Conservation (phyloP, 2,113 vertebrate genomes). For the Heloderma charlesbogerti region DNA sequence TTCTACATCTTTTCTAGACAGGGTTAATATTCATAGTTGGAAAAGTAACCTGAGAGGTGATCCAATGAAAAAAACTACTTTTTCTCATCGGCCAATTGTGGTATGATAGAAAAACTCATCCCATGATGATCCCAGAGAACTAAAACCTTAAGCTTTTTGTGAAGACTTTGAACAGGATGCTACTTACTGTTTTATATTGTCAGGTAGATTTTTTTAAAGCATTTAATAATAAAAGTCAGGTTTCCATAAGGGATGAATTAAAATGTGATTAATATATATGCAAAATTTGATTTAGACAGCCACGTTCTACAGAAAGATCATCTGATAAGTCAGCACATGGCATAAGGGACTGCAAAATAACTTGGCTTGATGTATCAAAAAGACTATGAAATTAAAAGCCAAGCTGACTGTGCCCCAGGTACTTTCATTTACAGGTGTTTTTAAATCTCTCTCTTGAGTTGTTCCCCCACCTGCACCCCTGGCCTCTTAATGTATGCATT, state of each 20-base stretch:
- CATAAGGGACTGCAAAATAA: neutral
- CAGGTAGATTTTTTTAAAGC: neutral
- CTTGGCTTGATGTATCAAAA: neutral
- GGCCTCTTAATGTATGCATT: neutral
- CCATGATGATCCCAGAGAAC: neutral
- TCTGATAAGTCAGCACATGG: neutral
- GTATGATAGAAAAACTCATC: neutral
- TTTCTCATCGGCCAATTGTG: neutral
- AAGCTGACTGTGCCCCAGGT: neutral
- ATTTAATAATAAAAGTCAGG: neutral
- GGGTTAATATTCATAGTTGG: neutral
- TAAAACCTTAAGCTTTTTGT: neutral
- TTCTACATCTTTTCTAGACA: neutral
- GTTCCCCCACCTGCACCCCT: too few relatives aligned
- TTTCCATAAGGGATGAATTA: slow-evolving; percentile 17
- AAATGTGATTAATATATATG: neutral
- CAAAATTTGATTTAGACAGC: neutral
- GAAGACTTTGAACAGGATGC: neutral
- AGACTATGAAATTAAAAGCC: neutral
- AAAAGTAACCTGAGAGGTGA: neutral
- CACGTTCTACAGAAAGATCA: neutral
- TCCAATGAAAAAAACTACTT: neutral
- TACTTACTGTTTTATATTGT: neutral
- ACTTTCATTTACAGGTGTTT: neutral
- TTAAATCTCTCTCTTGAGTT: neutral